Evolutionary conservation across 1,140 invertebrate species (phyloP).

Genomic region (Micrasema minimum): DNA sequence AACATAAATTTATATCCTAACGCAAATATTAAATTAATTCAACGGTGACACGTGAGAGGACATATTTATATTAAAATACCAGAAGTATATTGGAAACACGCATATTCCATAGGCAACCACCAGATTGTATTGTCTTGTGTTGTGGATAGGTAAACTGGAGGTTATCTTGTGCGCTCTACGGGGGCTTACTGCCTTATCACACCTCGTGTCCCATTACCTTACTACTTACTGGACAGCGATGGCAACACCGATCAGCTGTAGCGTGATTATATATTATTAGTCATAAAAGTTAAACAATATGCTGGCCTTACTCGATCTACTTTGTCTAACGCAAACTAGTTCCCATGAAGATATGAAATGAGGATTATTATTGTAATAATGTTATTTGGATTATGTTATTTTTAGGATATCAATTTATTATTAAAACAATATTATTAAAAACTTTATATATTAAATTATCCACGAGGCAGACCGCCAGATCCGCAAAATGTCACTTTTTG

Average conservation of each 20-base stretch:
- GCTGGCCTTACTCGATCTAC: conserved; percentile 44
- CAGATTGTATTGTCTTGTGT: conserved; percentile 37
- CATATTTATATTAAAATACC: conserved; percentile 49
- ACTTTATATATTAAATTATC: conserved; percentile 42
- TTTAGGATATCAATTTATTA: conserved; percentile 47
- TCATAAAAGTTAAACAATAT: conserved; percentile 40
- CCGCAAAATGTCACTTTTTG: conserved; percentile 5
- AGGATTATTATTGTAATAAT: conserved; percentile 37
- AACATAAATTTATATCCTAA: conserved; percentile 38
- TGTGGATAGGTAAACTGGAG: conserved; percentile 14
- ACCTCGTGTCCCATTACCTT: too few species aligned
- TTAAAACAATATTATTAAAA: conserved; percentile 44
- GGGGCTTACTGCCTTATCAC: conserved; percentile 9
- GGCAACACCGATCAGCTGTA: not conserved
- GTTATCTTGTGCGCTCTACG: not conserved
- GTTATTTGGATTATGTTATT: conserved; percentile 44
- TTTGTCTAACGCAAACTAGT: conserved; percentile 38
- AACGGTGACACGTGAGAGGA: conserved; percentile 29
- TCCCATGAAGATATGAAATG: conserved; percentile 30
- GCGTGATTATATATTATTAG: conserved; percentile 36
- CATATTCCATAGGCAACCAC: conserved; percentile 47
- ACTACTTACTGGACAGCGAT: not conserved
- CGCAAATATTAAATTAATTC: conserved; percentile 28
- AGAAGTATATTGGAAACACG: conserved; percentile 45
- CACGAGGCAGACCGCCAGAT: conserved; percentile 12